Evolutionary conservation across 2,888 invertebrate species (phyloP), one percentile per base, ranked within the genome.

Genomic region (Pecten maximus): DNA sequence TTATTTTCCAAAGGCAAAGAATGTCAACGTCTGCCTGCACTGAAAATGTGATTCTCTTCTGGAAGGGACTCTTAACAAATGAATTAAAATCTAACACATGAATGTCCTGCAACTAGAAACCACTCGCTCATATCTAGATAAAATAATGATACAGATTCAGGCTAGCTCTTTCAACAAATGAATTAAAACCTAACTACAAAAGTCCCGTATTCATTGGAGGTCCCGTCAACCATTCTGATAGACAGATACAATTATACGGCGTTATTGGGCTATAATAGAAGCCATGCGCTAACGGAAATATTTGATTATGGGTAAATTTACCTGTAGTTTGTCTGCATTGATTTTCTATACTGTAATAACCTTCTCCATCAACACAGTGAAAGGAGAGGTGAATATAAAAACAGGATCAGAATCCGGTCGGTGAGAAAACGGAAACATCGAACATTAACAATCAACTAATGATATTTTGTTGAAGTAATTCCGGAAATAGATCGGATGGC

Each of bases 401-500:
- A 74, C 90, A 89, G 88, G 90, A 87, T 50, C 86, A 88, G 89
- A 39, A 88, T 88, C 91, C 86, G 74, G 87, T 88, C 88, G 89
- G 60, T 88, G 48, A 89, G 87, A 60, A 74, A 91, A 88, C 91
- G 91, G 91, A 92, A 92, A 91, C 90, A 88, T 88, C 89, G 88
- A 89, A 90, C 91, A 91, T 89, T 87, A 89, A 87, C 91, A 88
- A 92, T 91, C 91, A 92, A 90, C 91, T 92, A 92, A 92, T 92
- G 91, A 92, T 92, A 92, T 92, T 92, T 92, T 90, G 91, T 92
- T 90, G 48, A 88, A 92, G 91, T 91, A 89, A 91, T 89, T 88
- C 87, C 89, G 91, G 91, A 92, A 90, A 91, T 90, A 91, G 90
- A 88, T 89, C 90, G 90, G 89, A 90, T 92, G 89, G 87, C 91